A percentile compares a stretch with the other conserved stretches of the same genome.
Conservation (phyloP, 2,888 invertebrate genomes). For the Ophion costatus region DNA sequence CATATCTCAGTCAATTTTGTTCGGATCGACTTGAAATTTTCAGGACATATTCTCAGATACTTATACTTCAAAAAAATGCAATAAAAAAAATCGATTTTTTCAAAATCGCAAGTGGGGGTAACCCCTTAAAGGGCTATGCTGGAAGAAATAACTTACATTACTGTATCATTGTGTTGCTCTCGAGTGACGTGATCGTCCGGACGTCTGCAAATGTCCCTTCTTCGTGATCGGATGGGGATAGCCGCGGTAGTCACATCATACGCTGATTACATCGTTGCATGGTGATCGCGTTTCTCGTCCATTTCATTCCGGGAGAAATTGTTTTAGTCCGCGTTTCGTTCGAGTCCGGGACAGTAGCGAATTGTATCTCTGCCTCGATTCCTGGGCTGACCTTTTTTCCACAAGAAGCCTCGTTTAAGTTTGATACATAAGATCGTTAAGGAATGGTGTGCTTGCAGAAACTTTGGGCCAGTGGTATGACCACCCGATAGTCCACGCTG, state of each 20-base stretch:
- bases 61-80: too few relatives aligned
- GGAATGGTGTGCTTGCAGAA: constrained; percentile 69
- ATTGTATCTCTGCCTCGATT: neutral
- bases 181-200: neutral
- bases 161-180: neutral
- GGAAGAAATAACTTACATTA: neutral
- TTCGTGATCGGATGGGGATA: constrained; percentile 46
- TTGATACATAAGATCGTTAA: neutral
- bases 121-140: neutral
- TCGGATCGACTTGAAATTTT: too few relatives aligned
- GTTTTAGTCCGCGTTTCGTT: constrained; percentile 33
- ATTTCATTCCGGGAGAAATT: constrained; percentile 46
- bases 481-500: constrained; percentile 74
- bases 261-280: constrained; percentile 3
- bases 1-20: too few relatives aligned
- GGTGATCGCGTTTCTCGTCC: constrained; percentile 21
- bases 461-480: constrained; percentile 77
- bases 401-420: neutral
- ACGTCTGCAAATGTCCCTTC: neutral
- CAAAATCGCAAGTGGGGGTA: too few relatives aligned
- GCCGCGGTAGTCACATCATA: constrained; percentile 11
- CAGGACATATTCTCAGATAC: too few relatives aligned
- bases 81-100: too few relatives aligned
- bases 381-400: neutral
- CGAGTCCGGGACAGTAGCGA: constrained; percentile 20